A percentile compares a stretch with the other conserved stretches of the same genome.
phyloP scores from a whole-genome alignment of 2,888 invertebrate species.

The Zaprionus lineosus region DNA sequence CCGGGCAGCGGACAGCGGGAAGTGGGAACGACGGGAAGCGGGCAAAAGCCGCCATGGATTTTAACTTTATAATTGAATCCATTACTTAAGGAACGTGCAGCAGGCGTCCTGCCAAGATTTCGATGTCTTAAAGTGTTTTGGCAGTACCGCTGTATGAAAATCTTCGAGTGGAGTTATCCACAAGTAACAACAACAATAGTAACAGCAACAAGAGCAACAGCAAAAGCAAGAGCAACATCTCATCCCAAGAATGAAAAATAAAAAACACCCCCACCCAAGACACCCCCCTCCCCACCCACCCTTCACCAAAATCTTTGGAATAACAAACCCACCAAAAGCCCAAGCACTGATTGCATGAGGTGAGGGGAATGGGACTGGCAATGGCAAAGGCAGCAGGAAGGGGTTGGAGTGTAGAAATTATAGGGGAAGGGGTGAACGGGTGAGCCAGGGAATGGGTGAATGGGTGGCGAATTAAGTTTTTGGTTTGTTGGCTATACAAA shows the following conservation, averaged over 20 bases:
- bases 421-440: not conserved
- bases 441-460: not conserved
- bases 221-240: too few relatives aligned
- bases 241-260: too few relatives aligned
- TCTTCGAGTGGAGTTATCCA: slow-evolving; percentile 29
- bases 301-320: not conserved
- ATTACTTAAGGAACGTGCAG: slow-evolving; percentile 74
- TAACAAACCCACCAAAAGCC: not conserved
- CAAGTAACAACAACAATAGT: slow-evolving; percentile 1
- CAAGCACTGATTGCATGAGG: slow-evolving; percentile 38
- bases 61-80: slow-evolving; percentile 78
- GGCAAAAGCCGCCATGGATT: slow-evolving; percentile 68
- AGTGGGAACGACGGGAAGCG: too few relatives aligned
- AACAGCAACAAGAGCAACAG: slow-evolving; percentile 10
- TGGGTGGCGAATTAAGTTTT: slow-evolving; percentile 66
- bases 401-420: too few relatives aligned
- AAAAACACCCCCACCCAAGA: too few relatives aligned
- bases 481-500: slow-evolving; percentile 73
- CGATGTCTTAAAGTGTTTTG: slow-evolving; percentile 72
- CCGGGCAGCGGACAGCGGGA: slow-evolving; percentile 33
- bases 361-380: not conserved
- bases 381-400: too few relatives aligned
- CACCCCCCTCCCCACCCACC: not conserved
- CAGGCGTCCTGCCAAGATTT: slow-evolving; percentile 66
- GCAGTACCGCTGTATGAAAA: slow-evolving; percentile 30